Conservation (phyloP, 2,113 vertebrate species). For the Brachionichthys hirsutus region DNA sequence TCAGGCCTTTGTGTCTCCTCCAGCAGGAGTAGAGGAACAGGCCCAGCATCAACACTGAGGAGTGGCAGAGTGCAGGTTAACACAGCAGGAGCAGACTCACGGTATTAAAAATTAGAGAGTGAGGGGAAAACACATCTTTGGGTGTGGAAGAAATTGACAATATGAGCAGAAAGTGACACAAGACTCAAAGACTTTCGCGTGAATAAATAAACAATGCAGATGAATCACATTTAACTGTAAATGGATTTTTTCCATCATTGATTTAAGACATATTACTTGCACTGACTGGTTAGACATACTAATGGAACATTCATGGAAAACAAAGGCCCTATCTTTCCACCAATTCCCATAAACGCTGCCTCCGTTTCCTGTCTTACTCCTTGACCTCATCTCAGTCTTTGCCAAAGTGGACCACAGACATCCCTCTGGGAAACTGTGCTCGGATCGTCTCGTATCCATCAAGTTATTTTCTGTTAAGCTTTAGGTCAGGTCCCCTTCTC, state of each 20-base stretch:
- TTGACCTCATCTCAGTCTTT: no score
- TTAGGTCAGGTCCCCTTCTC: background rate
- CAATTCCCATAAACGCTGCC: conserved; percentile 45
- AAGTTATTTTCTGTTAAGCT: background rate
- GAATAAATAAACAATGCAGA: conserved; percentile 1
- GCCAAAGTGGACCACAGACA: no score
- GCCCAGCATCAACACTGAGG: conserved; percentile 82
- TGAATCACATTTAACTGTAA: background rate
- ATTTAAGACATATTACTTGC: conserved; percentile 4
- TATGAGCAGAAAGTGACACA: conserved; percentile 20
- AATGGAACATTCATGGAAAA: conserved; percentile 27
- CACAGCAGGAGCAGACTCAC: conserved; percentile 13
- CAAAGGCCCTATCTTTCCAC: conserved; percentile 28
- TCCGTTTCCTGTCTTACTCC: conserved; percentile 42
- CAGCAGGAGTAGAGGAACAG: conserved; percentile 82
- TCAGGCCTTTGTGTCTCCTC: conserved; percentile 78
- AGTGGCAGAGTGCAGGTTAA: conserved; percentile 63
- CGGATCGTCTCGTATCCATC: no score
- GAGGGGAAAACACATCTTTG: conserved; percentile 24
- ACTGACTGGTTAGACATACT: conserved; percentile 22
- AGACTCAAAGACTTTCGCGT: background rate
- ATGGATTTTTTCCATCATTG: conserved; percentile 8
- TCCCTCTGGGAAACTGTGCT: no score
- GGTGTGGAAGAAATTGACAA: conserved; percentile 22
- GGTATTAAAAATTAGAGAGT: conserved; percentile 28